Evolutionary conservation across 2,113 vertebrate species (phyloP), one percentile per base, ranked within the genome.

Genomic region (Pterophyllum scalare): DNA sequence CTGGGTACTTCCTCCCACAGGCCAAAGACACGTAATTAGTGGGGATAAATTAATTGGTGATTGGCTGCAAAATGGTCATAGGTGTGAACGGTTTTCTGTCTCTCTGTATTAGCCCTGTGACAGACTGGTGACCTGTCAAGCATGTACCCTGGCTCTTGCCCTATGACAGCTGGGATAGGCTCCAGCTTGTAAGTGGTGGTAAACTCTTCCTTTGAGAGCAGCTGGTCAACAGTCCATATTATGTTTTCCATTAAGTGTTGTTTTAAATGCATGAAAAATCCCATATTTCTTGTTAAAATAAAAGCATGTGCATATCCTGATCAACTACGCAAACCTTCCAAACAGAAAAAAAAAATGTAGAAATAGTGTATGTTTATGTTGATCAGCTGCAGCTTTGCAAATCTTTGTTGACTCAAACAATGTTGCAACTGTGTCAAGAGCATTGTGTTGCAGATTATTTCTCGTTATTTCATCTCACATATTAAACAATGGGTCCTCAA

Each of bases 371-470:
- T 70, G 2, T 79, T 85, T 15, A 49, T 79, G 77, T 54, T 43
- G 56, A 60, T 33, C 86, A 85, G 74, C 78, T 75, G n/a, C 52
- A 82, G 28, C n/a, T 85, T 26, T 61, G 28, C 52, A 72, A 46
- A 54, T 72, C 46, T 64, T n/a, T 77, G 46, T 33, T 72, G 67
- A 54, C 0, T 80, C 49, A 77, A 67, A 88, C 80, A 78, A n/a
- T 54, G 22, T 62, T 22, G 2, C 60, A 76, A 85, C 56, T 84
- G 70, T 79, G 62, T 83, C 61, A 82, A 65, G 77, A 83, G 76
- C 83, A 87, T 82, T 89, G 35, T 61, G 58, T 19, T 67, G 74
- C 79, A 72, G 85, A 81, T 87, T 79, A 81, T 87, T 79, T 74
- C 65, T 38, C 59, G 84, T 91, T 70, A 19, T 84, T 83, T 78